A percentile compares a stretch with the other conserved stretches of the same genome.
Conservation (phyloP, 1,140 invertebrate genomes). For the Planococcus citri region DNA sequence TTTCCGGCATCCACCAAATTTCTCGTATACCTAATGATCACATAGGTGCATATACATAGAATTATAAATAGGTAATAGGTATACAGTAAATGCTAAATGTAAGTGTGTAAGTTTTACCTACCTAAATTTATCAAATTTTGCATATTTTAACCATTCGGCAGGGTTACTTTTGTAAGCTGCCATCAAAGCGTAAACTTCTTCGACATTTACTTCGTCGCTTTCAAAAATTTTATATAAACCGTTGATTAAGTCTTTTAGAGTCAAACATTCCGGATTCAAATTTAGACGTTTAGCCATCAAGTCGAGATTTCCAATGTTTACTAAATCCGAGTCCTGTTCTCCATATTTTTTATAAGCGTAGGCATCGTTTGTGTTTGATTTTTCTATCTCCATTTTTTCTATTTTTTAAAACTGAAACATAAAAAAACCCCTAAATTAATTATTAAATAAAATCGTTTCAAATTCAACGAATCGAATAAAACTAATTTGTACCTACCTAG, state of each 20-base stretch:
- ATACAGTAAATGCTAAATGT: not conserved
- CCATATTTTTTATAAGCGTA: no score
- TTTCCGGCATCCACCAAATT: constrained; percentile 91
- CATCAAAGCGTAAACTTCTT: constrained; percentile 75
- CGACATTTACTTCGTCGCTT: constrained; percentile 68
- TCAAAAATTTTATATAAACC: constrained; percentile 26
- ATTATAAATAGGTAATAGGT: no score
- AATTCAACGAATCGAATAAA: no score
- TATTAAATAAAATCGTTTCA: no score
- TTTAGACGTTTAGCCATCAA: not conserved
- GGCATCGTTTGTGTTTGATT: no score
- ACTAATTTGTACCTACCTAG: no score
- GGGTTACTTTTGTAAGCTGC: constrained; percentile 73
- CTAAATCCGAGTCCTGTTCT: no score
- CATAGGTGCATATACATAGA: not conserved
- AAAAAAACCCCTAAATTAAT: no score
- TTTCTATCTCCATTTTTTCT: no score
- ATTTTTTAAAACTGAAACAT: no score
- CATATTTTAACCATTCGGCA: constrained; percentile 84
- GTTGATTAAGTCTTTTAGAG: constrained; percentile 23
- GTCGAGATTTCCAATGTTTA: not conserved
- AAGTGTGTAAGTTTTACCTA: constrained; percentile 32
- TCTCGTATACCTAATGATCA: constrained; percentile 64
- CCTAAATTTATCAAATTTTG: constrained; percentile 88
- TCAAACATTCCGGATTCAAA: not conserved